phyloP scores from a whole-genome alignment of 2,888 invertebrate genomes.

The Coleophora flavipennella region DNA sequence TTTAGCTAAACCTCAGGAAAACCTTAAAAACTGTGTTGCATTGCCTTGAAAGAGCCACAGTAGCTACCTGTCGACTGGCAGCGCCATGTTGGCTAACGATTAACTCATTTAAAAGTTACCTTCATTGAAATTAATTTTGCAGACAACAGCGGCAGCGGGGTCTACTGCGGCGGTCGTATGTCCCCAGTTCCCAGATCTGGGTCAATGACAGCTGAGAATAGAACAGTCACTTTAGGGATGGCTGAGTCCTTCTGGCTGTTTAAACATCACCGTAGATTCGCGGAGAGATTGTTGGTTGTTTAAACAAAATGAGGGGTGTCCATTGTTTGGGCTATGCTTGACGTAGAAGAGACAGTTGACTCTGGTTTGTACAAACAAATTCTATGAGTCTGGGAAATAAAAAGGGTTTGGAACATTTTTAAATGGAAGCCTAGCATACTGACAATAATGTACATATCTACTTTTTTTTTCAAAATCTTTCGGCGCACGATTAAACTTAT shows the following conservation, averaged over 20 bases:
- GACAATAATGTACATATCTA: no score
- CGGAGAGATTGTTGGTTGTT: constrained; percentile 1
- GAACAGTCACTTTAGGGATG: constrained; percentile 54
- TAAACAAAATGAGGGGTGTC: no score
- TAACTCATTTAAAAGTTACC: constrained; percentile 22
- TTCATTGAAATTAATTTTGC: constrained; percentile 57
- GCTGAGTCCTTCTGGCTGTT: constrained; percentile 53
- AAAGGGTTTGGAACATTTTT: no score
- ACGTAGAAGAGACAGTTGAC: no score
- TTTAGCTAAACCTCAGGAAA: no score
- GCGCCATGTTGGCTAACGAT: constrained; percentile 36
- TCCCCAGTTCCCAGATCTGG: constrained; percentile 43
- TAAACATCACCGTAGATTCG: constrained; percentile 14
- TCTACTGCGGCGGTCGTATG: constrained; percentile 33
- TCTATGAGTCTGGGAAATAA: no score
- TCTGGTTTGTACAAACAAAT: no score
- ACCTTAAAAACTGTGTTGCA: no score
- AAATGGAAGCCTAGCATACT: no score
- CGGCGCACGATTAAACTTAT: no score
- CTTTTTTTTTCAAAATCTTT: no score
- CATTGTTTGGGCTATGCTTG: no score
- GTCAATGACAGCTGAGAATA: constrained; percentile 69
- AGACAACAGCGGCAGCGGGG: constrained; percentile 30
- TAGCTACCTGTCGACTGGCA: constrained; percentile 30
- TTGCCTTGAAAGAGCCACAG: neutral